These are phyloP conservation scores for Chiloscyllium punctatum DNA, from an alignment of 2,797 vertebrate species.

Conservation along the genomic window DNA sequence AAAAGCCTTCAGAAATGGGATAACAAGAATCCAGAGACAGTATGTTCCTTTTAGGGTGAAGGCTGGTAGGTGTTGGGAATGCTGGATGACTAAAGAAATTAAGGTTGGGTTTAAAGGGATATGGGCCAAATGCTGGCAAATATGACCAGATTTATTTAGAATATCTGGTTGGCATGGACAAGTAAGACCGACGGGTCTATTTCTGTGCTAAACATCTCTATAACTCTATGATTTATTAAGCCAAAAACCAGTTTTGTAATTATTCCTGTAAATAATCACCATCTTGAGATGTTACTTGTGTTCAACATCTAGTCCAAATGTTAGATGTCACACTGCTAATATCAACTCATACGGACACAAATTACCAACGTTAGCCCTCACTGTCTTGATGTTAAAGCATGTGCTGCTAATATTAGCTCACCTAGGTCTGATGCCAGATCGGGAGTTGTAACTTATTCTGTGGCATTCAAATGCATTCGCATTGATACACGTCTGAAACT, in stretches of 20 bases:
- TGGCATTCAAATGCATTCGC: neutral
- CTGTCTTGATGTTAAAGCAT: neutral
- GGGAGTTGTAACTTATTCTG: neutral
- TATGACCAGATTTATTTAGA: too few species aligned
- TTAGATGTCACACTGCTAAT: neutral
- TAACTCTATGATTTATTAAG: too few species aligned
- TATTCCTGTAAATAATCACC: neutral
- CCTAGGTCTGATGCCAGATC: neutral
- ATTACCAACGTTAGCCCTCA: neutral
- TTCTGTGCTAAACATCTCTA: too few species aligned
- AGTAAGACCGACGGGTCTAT: too few species aligned
- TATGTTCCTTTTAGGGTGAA: too few species aligned
- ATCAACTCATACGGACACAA: neutral
- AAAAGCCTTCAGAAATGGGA: too few species aligned
- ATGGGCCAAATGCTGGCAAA: too few species aligned
- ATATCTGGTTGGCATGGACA: too few species aligned
- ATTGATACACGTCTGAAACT: slow-evolving; percentile 14
- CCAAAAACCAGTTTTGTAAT: neutral
- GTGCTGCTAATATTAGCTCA: neutral
- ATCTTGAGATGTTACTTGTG: neutral
- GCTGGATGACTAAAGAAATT: too few species aligned
- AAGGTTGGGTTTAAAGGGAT: too few species aligned
- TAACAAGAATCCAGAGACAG: too few species aligned
- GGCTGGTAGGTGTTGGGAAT: too few species aligned
- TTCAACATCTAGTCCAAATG: neutral